Evolutionary conservation across 2,888 invertebrate genomes (phyloP), one percentile per base, ranked within the genome.

Genomic region (Tethea ocularis): DNA sequence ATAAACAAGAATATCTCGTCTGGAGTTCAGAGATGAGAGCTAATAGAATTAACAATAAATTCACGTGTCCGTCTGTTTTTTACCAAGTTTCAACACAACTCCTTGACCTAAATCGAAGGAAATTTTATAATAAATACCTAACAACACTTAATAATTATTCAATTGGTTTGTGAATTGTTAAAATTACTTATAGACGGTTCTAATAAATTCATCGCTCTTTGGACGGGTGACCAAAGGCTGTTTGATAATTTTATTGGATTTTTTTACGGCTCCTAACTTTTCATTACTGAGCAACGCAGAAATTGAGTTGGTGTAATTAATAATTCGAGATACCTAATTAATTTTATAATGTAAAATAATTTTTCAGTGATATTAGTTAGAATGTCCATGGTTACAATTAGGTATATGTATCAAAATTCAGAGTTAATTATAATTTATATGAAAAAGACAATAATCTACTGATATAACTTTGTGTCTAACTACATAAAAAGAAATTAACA

Each of bases 31-130:
- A 15, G 41, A 17, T 46, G 8, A 10, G 46, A 46, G 20, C 46
- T 46, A 20, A 20, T 46, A 8, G 15, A 46, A 20, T 17, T 46
- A 15, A 41, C 17, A 41, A 15, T 38, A 7, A 38, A 38, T 17
- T n/a, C 41, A 41, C 17, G 41, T 41, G 17, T 41, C 6, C 2
- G 20, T 17, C 20, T 17, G 20, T 10, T 20, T 46, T 20, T 46
- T 46, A 3, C 20, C 46, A 46, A 20, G 46, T 46, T 46, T 46
- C 20, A 20, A 20, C 41, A 46, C 38, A 46, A 20, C 20, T 46
- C 46, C 46, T 46, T 46, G 46, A 46, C 46, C 46, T 46, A 46
- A 7, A 46, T 46, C 46, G 46, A 46, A 46, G n/a, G 20, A 10
- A 6, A 6, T 29, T 46, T 46, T 46, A 46, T 46, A 8, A 20